These are phyloP conservation scores for Hybos culiciformis DNA, from an alignment of 2,888 invertebrate genomes.

Conservation along the genomic window DNA sequence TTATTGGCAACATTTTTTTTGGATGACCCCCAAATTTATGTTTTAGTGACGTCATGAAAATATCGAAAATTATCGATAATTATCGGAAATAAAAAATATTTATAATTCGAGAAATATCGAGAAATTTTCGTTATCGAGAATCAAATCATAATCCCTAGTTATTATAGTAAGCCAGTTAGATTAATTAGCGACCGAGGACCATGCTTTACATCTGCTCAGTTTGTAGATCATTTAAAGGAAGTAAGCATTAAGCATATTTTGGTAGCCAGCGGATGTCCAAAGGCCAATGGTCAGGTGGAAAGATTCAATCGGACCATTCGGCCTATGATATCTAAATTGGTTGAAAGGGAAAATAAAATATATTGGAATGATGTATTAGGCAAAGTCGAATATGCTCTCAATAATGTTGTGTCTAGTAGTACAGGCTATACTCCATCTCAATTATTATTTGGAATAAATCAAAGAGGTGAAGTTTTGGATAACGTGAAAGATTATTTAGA, in stretches of 20 bases:
- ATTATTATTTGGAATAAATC: constrained; percentile 20
- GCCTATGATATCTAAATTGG: constrained; percentile 14
- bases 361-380: constrained; percentile 9
- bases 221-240: constrained; percentile 11
- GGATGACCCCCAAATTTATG: no score
- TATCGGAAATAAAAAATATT: no score
- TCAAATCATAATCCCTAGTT: constrained; percentile 13
- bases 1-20: no score
- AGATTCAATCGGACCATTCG: constrained; percentile 14
- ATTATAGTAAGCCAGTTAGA: constrained; percentile 13
- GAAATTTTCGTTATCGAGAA: neutral
- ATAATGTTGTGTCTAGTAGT: constrained; percentile 18
- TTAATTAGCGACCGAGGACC: constrained; percentile 16
- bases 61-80: no score
- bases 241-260: constrained; percentile 12
- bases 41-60: no score
- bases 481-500: constrained; percentile 11
- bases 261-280: constrained; percentile 14
- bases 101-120: no score
- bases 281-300: constrained; percentile 18
- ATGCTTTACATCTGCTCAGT: constrained; percentile 15
- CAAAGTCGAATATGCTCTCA: constrained; percentile 17
- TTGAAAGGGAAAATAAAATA: neutral
- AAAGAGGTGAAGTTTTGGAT: constrained; percentile 17
- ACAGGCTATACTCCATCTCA: constrained; percentile 19